Base-by-base conservation (phyloP, 2,888 invertebrate species). In the Leucophora obtusa region DNA sequence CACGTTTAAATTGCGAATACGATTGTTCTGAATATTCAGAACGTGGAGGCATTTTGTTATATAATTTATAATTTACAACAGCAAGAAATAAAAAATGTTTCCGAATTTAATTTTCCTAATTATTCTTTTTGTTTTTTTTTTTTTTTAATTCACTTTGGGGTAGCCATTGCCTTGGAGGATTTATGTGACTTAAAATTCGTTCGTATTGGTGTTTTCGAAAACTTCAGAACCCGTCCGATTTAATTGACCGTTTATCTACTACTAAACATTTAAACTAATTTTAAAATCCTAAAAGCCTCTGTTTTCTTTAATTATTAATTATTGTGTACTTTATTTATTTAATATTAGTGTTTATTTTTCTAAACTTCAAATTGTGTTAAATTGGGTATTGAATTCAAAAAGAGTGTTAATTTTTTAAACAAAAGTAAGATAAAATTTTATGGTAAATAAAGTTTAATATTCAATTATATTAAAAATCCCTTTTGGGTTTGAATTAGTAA, bases 11-110 rank as follows among this genome's bases (percentile, higher is more conserved):
- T 59, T 85, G 87, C 75, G 79, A 85, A 69, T 85, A 85, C 38
- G 90, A 87, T 65, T 85, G 84, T 70, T 89, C 89, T 18, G 89
- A 89, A 21, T 86, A 86, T 66, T 88, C 87, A 47, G 77, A 83
- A 54, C 85, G 86, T 53, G 85, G 80, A 2, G 88, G 82, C 90
- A 89, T 89, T 74, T 76, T 38, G 38, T 14, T 38, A 38, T 47
- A 47, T 47, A 47, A n/a, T 14, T n/a, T 47, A 6, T 1, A n/a
- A 59, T 1, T n/a, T 35, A 10, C 15, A 14, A 8, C 15, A 47
- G 14, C 14, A 10, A 10, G 14, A 14, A 14, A 6, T 43, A 43
- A 8, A 50, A 60, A 18, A 9, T 24, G 2, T 63, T 38, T 28
- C 10, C 8, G 17, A 15, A 35, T 17, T 47, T 53, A 21, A 24